These are phyloP conservation scores for Drosophila subsilvestris DNA, from an alignment of 2,888 invertebrate species.

Conservation along the genomic window DNA sequence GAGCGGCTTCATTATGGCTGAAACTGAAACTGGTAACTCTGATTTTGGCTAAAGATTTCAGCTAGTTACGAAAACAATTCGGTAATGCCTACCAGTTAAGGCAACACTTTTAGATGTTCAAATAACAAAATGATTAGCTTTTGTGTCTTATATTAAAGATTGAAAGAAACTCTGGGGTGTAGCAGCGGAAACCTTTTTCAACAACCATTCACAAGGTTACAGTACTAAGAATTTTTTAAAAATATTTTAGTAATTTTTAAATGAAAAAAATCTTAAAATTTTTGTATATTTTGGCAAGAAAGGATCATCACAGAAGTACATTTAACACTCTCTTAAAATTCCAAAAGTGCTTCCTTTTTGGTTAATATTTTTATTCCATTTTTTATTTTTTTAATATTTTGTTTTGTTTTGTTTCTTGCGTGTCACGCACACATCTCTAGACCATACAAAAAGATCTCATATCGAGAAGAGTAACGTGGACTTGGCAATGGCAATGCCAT, in stretches of 20 bases:
- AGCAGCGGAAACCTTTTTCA: too few species aligned
- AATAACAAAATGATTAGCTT: background rate
- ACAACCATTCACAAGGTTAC: too few species aligned
- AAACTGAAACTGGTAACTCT: background rate
- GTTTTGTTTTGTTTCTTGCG: background rate
- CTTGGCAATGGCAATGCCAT: slow-evolving; percentile 47
- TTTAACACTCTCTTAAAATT: too few species aligned
- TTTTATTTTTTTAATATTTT: background rate
- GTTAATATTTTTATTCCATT: background rate
- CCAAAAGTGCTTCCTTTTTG: background rate
- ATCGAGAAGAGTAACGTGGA: slow-evolving; percentile 71
- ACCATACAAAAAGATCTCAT: slow-evolving; percentile 65
- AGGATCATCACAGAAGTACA: too few species aligned
- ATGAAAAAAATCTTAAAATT: background rate
- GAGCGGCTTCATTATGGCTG: background rate
- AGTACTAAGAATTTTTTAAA: too few species aligned
- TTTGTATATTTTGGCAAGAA: background rate
- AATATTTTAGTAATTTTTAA: background rate
- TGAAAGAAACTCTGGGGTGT: too few species aligned
- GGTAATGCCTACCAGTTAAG: background rate
- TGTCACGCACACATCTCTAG: slow-evolving; percentile 29
- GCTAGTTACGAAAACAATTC: background rate
- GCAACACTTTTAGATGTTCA: background rate
- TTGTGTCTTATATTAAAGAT: background rate
- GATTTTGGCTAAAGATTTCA: background rate